Evolutionary conservation across 1,140 invertebrate genomes (phyloP).

Genomic region (Drosophila willistoni): DNA sequence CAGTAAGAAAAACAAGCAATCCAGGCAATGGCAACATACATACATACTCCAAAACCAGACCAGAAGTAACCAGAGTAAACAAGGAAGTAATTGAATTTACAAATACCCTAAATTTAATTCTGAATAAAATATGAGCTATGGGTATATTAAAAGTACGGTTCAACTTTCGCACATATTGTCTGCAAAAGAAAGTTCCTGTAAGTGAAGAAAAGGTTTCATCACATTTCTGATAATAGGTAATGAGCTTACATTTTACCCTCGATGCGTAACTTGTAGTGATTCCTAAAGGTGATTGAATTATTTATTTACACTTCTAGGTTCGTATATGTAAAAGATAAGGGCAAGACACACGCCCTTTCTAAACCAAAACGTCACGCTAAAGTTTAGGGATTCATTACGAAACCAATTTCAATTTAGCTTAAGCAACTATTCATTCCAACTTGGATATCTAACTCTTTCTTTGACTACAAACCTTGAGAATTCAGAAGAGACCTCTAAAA

Average conservation of each 20-base stretch:
- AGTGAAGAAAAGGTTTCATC: slow-evolving; percentile 1
- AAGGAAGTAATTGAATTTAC: slow-evolving; percentile 42
- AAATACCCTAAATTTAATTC: slow-evolving; percentile 35
- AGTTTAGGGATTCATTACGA: slow-evolving; percentile 3
- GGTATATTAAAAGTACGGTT: slow-evolving; percentile 1
- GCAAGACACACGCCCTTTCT: not conserved
- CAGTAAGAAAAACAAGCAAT: slow-evolving; percentile 24
- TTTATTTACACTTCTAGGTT: not conserved
- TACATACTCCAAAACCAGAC: not conserved
- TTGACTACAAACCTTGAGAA: too few relatives aligned
- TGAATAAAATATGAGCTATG: slow-evolving; percentile 13
- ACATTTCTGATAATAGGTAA: slow-evolving; percentile 12
- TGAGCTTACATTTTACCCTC: slow-evolving; percentile 11
- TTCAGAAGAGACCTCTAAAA: too few relatives aligned
- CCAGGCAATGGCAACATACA: slow-evolving; percentile 8
- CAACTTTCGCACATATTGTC: not conserved
- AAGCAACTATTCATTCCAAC: too few relatives aligned
- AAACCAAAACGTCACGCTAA: not conserved
- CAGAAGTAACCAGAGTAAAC: slow-evolving; percentile 18
- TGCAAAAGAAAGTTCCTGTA: not conserved
- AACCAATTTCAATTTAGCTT: not conserved
- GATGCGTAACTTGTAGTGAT: slow-evolving; percentile 1
- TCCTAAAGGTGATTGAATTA: slow-evolving; percentile 8
- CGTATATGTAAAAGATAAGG: not conserved
- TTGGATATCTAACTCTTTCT: too few relatives aligned